Percentiles rank a stretch among this genome's conserved stretches.
Evolutionary conservation across 2,113 vertebrate species (phyloP).

Genomic region (Psilopogon haemacephalus): DNA sequence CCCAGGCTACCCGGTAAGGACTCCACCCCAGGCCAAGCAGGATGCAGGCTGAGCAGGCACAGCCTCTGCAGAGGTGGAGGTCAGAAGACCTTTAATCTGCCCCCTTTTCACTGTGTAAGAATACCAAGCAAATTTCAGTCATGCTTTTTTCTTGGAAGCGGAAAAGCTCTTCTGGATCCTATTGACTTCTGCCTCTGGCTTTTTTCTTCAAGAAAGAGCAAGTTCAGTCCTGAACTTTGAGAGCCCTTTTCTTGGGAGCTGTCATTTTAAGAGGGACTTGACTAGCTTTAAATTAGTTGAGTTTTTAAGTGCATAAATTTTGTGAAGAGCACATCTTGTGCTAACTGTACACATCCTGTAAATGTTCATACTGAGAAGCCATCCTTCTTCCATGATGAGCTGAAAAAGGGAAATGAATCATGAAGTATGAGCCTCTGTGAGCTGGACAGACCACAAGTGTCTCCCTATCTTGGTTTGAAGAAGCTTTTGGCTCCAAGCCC

Average conservation of each 20-base stretch:
- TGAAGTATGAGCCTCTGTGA: not conserved
- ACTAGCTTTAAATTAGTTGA: not conserved
- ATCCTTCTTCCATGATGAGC: not conserved
- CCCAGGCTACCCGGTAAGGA: not conserved
- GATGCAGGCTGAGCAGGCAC: not conserved
- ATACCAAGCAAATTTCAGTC: not conserved
- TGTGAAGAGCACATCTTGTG: not conserved
- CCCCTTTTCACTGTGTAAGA: not conserved
- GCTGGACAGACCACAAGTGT: not conserved
- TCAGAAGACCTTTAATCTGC: not conserved
- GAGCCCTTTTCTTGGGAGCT: not conserved
- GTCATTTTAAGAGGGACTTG: not conserved
- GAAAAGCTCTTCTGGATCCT: not conserved
- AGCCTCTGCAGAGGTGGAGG: not conserved
- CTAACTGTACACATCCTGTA: not conserved
- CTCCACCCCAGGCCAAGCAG: rapidly evolving
- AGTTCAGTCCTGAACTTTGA: not conserved
- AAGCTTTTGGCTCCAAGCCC: not conserved
- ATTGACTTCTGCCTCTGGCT: not conserved
- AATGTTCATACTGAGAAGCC: not conserved
- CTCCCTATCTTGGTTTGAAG: not conserved
- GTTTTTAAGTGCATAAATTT: not conserved
- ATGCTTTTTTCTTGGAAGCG: not conserved
- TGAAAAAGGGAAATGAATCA: not conserved
- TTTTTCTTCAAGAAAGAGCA: not conserved